Evolutionary conservation across 2,797 vertebrate species (phyloP).

Genomic region (Alauda arvensis): DNA sequence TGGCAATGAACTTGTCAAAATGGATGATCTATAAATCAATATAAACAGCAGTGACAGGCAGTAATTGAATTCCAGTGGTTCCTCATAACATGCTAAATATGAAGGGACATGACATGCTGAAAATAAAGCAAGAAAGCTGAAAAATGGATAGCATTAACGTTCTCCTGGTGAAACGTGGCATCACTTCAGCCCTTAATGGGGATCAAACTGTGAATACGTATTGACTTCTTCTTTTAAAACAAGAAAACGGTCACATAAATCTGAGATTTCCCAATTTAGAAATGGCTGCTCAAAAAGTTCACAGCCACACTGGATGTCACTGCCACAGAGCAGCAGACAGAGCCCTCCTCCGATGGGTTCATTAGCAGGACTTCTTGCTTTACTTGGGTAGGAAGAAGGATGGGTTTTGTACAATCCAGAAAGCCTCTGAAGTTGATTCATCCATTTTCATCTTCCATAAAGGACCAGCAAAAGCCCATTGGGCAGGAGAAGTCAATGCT

Average conservation of each 20-base stretch:
- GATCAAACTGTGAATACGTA: slow-evolving; percentile 42
- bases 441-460: slow-evolving; percentile 42
- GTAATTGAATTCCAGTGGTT: slow-evolving; percentile 69
- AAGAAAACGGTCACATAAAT: slow-evolving; percentile 43
- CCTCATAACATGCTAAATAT: slow-evolving; percentile 57
- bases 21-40: slow-evolving; percentile 70
- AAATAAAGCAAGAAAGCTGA: slow-evolving; percentile 52
- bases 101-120: slow-evolving; percentile 48
- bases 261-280: slow-evolving; percentile 38
- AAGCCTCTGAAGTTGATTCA: slow-evolving; percentile 48
- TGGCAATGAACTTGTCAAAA: slow-evolving; percentile 65
- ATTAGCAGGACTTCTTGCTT: slow-evolving; percentile 23
- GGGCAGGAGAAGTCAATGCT: slow-evolving; percentile 10
- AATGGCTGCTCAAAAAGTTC: slow-evolving; percentile 26
- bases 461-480: slow-evolving; percentile 2
- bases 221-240: slow-evolving; percentile 44
- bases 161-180: slow-evolving; percentile 14
- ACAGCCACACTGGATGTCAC: not conserved
- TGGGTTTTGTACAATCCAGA: not conserved
- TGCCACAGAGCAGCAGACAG: not conserved
- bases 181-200: slow-evolving; percentile 30
- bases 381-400: slow-evolving; percentile 6
- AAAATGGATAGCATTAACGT: slow-evolving; percentile 44
- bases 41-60: slow-evolving; percentile 65
- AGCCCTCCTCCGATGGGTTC: slow-evolving; percentile 1